Base-by-base conservation (phyloP, 2,888 invertebrate species). In the Malacosoma neustria region DNA sequence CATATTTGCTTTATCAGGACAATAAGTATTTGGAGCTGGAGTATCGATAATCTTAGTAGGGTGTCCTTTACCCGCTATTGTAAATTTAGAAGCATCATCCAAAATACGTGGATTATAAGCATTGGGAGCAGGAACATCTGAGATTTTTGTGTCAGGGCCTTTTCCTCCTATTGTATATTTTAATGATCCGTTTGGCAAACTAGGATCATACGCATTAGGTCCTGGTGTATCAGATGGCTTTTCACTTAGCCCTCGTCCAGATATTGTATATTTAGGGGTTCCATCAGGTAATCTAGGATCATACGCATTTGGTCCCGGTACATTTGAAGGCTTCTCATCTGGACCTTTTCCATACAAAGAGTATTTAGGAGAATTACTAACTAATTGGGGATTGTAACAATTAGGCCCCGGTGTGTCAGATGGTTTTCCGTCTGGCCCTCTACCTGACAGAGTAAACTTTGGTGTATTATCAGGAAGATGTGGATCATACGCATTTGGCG, bases 91-190 rank as follows among this genome's bases (percentile, higher is more conserved):
- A 14, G 88, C 45, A 11, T 33, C 34, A 51, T 81, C 77, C 51
- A 9, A 40, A 42, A 38, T 32, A 49, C 89, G 90, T 30, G 82
- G 70, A 36, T 51, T 57, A 51, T 91, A 91, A 6, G 86, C 67
- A 41, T 89, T 88, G 22, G 90, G 90, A 14, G 87, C 88, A 4
- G 90, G 90, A 13, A 87, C 89, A 45, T 87, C 81, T 53, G 77
- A 87, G 51, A 88, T 75, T 50, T 86, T 88, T 35, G 82, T 87
- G 34, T 79, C 69, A 33, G 87, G 87, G 13, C 88, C 85, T 75
- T 89, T 92, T 46, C 87, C 77, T 45, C 90, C 90, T 54, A 93
- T 92, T 15, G 90, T 89, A 60, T 87, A 92, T 51, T 88, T 87
- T 22, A 91, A 91, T 14, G 88, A 45, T 9, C 34, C 34, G 51